These are phyloP conservation scores for Sicus ferrugineus DNA, from an alignment of 2,888 invertebrate genomes.

Conservation along the genomic window DNA sequence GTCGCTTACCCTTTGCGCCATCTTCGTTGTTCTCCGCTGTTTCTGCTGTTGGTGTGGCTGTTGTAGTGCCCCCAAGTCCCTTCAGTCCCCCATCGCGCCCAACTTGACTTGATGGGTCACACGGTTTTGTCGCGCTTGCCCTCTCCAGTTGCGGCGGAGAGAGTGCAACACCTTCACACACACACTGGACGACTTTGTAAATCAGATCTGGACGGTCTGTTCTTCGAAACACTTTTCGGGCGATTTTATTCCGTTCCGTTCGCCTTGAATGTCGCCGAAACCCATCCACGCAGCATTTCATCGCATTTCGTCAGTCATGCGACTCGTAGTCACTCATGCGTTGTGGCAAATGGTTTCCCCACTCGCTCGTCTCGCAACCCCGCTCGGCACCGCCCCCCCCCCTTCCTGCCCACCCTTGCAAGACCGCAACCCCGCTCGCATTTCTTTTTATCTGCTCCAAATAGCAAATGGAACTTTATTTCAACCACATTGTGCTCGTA, in stretches of 20 bases:
- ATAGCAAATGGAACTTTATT: constrained; percentile 62
- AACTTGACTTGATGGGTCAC: not conserved
- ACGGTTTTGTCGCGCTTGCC: not conserved
- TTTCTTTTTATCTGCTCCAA: constrained; percentile 62
- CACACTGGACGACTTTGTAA: too few relatives aligned
- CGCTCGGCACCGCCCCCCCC: not conserved
- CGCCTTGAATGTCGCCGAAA: too few relatives aligned
- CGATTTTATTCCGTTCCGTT: too few relatives aligned
- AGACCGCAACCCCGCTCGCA: not conserved
- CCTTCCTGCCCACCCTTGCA: not conserved
- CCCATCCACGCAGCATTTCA: too few relatives aligned
- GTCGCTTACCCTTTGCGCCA: too few relatives aligned
- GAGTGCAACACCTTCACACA: not conserved
- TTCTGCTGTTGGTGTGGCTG: not conserved
- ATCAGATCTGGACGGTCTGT: too few relatives aligned
- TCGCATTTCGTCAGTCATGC: not conserved
- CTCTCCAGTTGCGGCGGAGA: too few relatives aligned
- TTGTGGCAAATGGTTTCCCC: not conserved
- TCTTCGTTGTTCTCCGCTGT: not conserved
- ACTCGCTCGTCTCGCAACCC: not conserved
- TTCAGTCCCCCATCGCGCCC: too few relatives aligned
- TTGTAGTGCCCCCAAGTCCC: too few relatives aligned
- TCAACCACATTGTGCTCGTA: constrained; percentile 48
- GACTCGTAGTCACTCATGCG: not conserved
- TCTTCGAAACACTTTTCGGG: too few relatives aligned